These are phyloP conservation scores for Phylloscopus collybita DNA, from an alignment of 2,797 vertebrate genomes.

Conservation along the genomic window DNA sequence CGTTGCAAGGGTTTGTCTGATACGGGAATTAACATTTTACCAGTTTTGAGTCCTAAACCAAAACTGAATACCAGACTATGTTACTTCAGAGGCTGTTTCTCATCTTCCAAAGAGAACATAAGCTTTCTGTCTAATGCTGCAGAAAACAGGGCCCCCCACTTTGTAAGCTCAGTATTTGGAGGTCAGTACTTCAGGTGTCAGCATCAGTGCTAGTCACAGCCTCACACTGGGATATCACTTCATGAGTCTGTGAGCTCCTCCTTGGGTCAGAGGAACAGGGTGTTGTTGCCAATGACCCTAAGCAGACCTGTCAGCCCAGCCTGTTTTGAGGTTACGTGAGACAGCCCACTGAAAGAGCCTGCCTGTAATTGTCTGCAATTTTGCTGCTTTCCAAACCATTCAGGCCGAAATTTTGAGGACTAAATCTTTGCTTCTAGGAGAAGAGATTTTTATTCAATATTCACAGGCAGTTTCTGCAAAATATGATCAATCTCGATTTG, in stretches of 20 bases:
- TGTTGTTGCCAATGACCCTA: neutral
- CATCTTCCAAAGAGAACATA: neutral
- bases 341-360: neutral
- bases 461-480: neutral
- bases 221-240: neutral
- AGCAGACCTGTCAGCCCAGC: neutral
- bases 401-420: neutral
- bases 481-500: neutral
- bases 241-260: neutral
- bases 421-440: neutral
- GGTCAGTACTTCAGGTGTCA: neutral
- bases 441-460: constrained; percentile 1
- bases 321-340: neutral
- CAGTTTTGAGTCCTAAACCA: neutral
- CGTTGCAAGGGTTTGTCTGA: neutral
- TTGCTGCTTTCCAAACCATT: neutral
- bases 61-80: neutral
- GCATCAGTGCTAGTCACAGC: neutral
- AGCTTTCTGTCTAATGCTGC: neutral
- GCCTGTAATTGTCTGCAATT: neutral
- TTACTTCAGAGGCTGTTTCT: neutral
- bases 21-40: neutral
- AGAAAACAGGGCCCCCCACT: neutral
- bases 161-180: neutral
- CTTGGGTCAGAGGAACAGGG: neutral